phyloP scores from a whole-genome alignment of 2,888 invertebrate species.

The Masnerella sp. region DNA sequence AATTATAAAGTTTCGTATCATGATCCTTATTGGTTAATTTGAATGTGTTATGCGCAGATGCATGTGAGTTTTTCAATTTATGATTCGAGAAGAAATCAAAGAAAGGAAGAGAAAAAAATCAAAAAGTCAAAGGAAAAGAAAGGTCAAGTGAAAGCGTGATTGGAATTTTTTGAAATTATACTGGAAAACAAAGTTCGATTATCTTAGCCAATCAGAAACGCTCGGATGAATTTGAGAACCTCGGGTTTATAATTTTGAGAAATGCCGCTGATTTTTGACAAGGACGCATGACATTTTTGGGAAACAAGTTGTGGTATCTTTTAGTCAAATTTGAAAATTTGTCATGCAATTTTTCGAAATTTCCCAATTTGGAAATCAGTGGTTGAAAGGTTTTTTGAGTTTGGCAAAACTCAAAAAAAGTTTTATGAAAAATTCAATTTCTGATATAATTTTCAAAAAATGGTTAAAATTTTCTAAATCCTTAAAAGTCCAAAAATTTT shows the following conservation, averaged over 20 bases:
- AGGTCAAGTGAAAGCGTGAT: slow-evolving; percentile 7
- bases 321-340: too few relatives aligned
- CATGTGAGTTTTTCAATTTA: too few relatives aligned
- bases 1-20: slow-evolving; percentile 54
- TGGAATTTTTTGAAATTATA: slow-evolving; percentile 10
- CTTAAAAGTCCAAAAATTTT: too few relatives aligned
- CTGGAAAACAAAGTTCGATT: slow-evolving; percentile 29
- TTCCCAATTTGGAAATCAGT: too few relatives aligned
- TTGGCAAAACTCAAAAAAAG: too few relatives aligned
- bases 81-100: slow-evolving; percentile 28
- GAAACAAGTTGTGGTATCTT: slow-evolving; percentile 29
- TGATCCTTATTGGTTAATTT: slow-evolving; percentile 35
- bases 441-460: too few relatives aligned
- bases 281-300: slow-evolving; percentile 23
- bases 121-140: background rate
- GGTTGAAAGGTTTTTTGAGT: too few relatives aligned
- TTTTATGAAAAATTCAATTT: too few relatives aligned
- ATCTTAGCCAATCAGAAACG: slow-evolving; percentile 41
- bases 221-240: slow-evolving; percentile 28
- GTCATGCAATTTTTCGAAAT: too few relatives aligned
- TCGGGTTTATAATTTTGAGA: slow-evolving; percentile 55
- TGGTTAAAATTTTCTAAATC: too few relatives aligned
- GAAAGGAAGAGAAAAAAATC: background rate
- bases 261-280: slow-evolving; percentile 40
- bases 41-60: slow-evolving; percentile 37